phyloP scores from a whole-genome alignment of 1,140 invertebrate species.

The Aricia agestis region DNA sequence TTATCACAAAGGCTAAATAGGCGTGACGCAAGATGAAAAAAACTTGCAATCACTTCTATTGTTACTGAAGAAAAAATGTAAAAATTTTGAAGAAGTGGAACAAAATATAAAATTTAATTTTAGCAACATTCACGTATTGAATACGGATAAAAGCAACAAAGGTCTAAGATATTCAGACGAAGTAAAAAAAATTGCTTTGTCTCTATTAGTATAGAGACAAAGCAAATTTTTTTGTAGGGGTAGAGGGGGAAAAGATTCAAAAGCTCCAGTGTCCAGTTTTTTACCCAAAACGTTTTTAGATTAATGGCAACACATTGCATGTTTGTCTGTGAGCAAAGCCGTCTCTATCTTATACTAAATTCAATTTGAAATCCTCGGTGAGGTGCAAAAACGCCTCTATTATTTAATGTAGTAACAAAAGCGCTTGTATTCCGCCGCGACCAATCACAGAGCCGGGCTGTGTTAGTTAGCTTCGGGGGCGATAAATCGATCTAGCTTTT shows the following conservation, averaged over 20 bases:
- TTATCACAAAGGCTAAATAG: constrained; percentile 2
- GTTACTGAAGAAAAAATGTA: constrained; percentile 4
- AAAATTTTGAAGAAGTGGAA: constrained; percentile 3
- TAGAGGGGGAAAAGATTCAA: no score
- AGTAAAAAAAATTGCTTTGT: constrained; percentile 6
- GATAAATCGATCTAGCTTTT: no score
- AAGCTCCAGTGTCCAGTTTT: no score
- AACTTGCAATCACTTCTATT: constrained; percentile 5
- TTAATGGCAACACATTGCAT: no score
- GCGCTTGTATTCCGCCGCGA: constrained; percentile 22
- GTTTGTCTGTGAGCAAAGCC: no score
- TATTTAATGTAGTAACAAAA: constrained; percentile 24
- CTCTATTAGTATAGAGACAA: neutral
- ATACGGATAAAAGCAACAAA: constrained; percentile 5
- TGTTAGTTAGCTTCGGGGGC: no score
- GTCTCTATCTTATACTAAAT: no score
- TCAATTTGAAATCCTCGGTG: no score
- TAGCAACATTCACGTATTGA: neutral
- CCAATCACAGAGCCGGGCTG: constrained; percentile 23
- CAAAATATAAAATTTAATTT: constrained; percentile 12
- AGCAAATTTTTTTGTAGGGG: neutral
- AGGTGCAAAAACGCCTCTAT: no score
- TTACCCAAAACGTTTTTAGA: no score
- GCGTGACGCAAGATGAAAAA: neutral
- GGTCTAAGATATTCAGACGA: neutral